phyloP scores from a whole-genome alignment of 2,113 vertebrate species.

The Heterotilapia buettikoferi region DNA sequence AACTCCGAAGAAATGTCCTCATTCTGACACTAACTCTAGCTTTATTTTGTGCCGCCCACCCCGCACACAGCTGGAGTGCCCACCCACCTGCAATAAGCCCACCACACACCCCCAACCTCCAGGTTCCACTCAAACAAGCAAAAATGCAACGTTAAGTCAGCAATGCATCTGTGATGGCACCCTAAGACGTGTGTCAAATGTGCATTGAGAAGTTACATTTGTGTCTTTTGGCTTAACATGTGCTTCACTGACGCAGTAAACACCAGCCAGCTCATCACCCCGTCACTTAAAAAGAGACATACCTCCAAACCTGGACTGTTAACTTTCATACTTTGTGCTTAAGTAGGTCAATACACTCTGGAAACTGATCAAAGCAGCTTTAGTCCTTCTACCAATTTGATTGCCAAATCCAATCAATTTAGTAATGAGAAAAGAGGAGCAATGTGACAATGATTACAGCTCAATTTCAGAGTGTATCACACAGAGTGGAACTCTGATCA shows the following conservation, averaged over 20 bases:
- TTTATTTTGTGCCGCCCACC: conserved; percentile 36
- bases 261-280: not conserved
- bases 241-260: not conserved
- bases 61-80: not conserved
- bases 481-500: not conserved
- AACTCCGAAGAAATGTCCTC: conserved; percentile 74
- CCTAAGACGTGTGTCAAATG: not conserved
- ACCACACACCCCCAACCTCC: not conserved
- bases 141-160: not conserved
- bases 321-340: not conserved
- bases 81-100: not conserved
- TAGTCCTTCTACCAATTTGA: not conserved
- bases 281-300: not conserved
- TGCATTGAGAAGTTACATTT: not conserved
- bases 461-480: conserved; percentile 14
- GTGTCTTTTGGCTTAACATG: not conserved
- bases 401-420: conserved; percentile 24
- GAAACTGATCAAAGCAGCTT: not conserved
- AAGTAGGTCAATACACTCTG: not conserved
- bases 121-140: conserved; percentile 44
- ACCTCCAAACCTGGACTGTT: not conserved
- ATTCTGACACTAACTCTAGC: conserved; percentile 31
- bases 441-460: conserved; percentile 49
- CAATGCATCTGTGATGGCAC: not conserved
- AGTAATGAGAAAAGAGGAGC: conserved; percentile 5